Percentiles rank a stretch among this genome's conserved stretches.
These are phyloP conservation scores for Hippopotamus amphibius DNA, from an alignment of 2,113 vertebrate species.

Conservation along the genomic window DNA sequence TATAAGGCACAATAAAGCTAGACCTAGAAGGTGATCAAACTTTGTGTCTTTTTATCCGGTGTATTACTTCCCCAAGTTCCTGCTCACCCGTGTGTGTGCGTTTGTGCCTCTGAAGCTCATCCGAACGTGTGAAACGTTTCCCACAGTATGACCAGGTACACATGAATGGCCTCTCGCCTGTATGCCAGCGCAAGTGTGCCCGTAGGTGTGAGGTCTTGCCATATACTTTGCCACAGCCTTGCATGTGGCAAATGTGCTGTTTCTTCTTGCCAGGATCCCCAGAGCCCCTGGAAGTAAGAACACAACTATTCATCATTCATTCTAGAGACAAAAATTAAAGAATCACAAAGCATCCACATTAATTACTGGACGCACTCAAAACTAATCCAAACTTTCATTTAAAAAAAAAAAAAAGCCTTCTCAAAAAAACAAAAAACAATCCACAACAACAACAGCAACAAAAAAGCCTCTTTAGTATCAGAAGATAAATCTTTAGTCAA, in stretches of 20 bases:
- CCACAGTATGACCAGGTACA: constrained; percentile 97
- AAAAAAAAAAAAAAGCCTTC: not conserved
- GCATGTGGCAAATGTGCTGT: constrained; percentile 97
- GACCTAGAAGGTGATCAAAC: not conserved
- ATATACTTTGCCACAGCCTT: constrained; percentile 96
- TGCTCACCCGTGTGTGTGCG: constrained; percentile 95
- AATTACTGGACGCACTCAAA: constrained; percentile 14
- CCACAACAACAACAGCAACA: not conserved
- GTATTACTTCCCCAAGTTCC: not conserved
- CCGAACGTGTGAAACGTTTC: constrained; percentile 96
- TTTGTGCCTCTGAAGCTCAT: constrained; percentile 98
- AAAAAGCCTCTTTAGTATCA: not conserved
- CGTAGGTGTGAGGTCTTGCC: constrained; percentile 97
- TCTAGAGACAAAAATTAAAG: constrained; percentile 52
- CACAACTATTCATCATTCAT: constrained; percentile 46
- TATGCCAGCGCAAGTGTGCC: constrained; percentile 98
- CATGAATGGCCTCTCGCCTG: constrained; percentile 96
- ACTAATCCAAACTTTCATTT: not conserved
- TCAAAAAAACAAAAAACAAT: not conserved
- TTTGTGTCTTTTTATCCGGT: not conserved
- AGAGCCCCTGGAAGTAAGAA: constrained; percentile 81
- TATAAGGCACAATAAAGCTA: not conserved
- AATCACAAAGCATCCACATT: not conserved
- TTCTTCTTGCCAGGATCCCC: constrained; percentile 97
- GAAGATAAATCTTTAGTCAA: not conserved